Percentiles rank a stretch among this genome's conserved stretches.
phyloP scores from a whole-genome alignment of 2,888 invertebrate species.

The Temnothorax ravouxi region DNA sequence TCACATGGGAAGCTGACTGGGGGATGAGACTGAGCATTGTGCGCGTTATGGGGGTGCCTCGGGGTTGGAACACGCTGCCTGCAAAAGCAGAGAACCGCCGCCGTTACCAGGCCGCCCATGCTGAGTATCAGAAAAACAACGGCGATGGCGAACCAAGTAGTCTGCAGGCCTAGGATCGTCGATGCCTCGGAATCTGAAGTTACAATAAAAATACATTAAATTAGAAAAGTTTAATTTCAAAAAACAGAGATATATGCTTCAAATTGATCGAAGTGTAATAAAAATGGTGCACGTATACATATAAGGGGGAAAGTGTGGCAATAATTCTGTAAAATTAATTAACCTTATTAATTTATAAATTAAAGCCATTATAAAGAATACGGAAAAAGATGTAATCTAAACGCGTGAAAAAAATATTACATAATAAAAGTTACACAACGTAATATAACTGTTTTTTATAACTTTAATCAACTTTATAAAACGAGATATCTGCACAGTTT shows the following conservation, averaged over 20 bases:
- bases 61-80: conserved; percentile 88
- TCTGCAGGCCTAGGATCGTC: conserved; percentile 91
- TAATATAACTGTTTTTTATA: background rate
- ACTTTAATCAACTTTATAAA: conserved; percentile 16
- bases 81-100: conserved; percentile 92
- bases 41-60: conserved; percentile 84
- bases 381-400: background rate
- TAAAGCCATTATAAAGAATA: background rate
- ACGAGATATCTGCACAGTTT: background rate
- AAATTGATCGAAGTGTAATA: background rate
- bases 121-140: conserved; percentile 91
- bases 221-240: background rate
- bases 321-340: background rate
- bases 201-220: conserved; percentile 43
- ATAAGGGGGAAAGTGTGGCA: background rate
- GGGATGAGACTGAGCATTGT: conserved; percentile 84
- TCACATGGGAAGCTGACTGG: conserved; percentile 85
- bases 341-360: background rate
- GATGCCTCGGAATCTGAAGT: conserved; percentile 88
- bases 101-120: conserved; percentile 90
- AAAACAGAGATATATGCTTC: background rate
- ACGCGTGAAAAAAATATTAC: background rate
- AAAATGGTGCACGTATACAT: background rate
- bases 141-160: conserved; percentile 92
- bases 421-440: background rate